phyloP scores from a whole-genome alignment of 1,140 invertebrate genomes.

The Cydia amplana region DNA sequence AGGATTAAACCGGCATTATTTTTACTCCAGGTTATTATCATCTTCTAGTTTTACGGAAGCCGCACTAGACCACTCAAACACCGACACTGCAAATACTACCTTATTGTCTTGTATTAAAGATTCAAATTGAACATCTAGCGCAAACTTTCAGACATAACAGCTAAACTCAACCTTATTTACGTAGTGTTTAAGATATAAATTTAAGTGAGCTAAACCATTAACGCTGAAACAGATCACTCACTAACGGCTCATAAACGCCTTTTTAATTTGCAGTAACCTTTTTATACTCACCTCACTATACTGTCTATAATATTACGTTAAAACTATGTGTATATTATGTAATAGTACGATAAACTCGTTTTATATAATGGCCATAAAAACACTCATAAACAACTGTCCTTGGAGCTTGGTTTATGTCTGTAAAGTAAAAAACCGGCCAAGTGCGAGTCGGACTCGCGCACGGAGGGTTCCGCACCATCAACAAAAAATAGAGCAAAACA shows the following conservation, averaged over 20 bases:
- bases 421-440: too few species aligned
- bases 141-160: not conserved
- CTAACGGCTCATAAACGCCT: not conserved
- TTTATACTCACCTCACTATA: not conserved
- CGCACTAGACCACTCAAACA: not conserved
- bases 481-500: too few species aligned
- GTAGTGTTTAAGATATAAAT: not conserved
- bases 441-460: too few species aligned
- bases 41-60: not conserved
- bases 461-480: too few species aligned
- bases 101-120: not conserved
- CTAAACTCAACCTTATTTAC: not conserved
- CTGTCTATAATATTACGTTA: not conserved
- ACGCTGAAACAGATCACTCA: not conserved
- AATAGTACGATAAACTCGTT: not conserved
- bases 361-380: not conserved
- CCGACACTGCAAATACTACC: not conserved
- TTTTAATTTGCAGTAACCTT: conserved; percentile 4
- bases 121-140: not conserved
- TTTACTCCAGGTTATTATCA: not conserved
- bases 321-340: not conserved
- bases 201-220: not conserved
- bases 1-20: not conserved
- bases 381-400: too few species aligned
- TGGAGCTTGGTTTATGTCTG: too few species aligned